Base-by-base conservation (phyloP, 2,888 invertebrate species). In the Hydrotaea cyrtoneurina region DNA sequence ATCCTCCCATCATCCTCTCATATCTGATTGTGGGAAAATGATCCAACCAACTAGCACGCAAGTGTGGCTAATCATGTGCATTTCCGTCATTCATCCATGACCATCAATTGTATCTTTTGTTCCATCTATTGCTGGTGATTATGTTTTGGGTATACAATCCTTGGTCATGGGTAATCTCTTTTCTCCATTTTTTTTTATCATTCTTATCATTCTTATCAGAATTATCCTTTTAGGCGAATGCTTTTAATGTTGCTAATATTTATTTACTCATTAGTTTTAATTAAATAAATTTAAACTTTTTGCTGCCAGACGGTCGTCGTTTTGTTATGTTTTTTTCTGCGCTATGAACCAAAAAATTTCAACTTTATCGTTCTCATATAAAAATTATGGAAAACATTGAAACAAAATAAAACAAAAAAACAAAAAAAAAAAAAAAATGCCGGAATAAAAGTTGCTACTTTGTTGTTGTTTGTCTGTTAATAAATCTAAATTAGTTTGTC, bases 401-500 rank as follows among this genome's bases (percentile, higher is more conserved):
- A 10, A 31, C 64, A 59, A 80, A 72, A 73, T 77, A 53, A n/a
- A 39, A 71, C 19, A 23, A 69, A 19, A 8, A 59, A 15, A 57
- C 46, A 53, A 23, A 74, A 21, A 10, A 69, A 15, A 46, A 39
- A 53, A 55, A 31, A 77, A 15, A 73, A 11, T 43, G 23, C 72
- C 46, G 73, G 10, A 50, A 13, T 23, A n/a, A 64, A 62, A 76
- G 11, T 43, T 4, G 13, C 8, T 36, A 36, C n/a, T 26, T 64
- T 36, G 7, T 26, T 19, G 19, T 21, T 57, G 57, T 26, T 64
- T 64, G 64, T 26, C 36, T 78, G 75, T 84, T 57, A 74, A 84
- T 84, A 84, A 84, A 84, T 84, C 84, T 78, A 84, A 83, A 84
- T 84, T 84, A 81, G 81, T 78, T 81, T 81, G 81, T 84, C 84